Base-by-base conservation (phyloP, 35 echinoderm and acorn worm genomes). In the Ptychodera flava region DNA sequence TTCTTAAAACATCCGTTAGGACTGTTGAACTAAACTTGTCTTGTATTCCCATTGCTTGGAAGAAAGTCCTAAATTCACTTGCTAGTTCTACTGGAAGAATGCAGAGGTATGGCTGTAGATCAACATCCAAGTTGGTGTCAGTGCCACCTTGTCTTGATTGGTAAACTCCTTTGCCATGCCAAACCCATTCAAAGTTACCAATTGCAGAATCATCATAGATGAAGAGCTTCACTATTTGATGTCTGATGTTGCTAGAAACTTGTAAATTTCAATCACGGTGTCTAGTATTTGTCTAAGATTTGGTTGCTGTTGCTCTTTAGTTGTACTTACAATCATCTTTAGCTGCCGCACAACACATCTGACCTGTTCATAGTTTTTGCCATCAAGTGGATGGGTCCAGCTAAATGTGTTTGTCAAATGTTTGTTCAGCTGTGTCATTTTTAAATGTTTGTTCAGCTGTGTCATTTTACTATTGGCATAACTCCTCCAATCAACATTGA, bases 91-190 rank as follows among this genome's bases (percentile, higher is more conserved):
- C 27, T 35, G 83, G 89, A 14, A 91, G 30, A 16, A 37, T 35
- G 78, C 22, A 91, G 2, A 91, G 16, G 36, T 85, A 86, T 0
- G 89, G 89, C 6, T 35, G 33, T 28, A 91, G 83, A 85, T 86
- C 79, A 15, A 86, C 33, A 81, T 1, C 6, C 22, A 64, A 31
- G 1, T 79, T 81, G 31, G 28, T 16, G 29, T 36, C 34, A 36
- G 77, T 85, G 35, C 85, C 1, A 86, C 84, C 38, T 75, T 85
- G 0, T 81, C 79, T 53, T 76, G 27, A 34, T 81, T 31, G 15
- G 78, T 32, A 28, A 91, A 85, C n/a, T 1, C 78, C 35, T 1
- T 81, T 78, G 15, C 78, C 89, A 22, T 75, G 14, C 36, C 36
- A 86, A 30, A 91, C 76, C 89, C 89, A 91, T 85, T 6, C 6